phyloP scores from a whole-genome alignment of 2,113 vertebrate species.

The Peucedramus taeniatus region DNA sequence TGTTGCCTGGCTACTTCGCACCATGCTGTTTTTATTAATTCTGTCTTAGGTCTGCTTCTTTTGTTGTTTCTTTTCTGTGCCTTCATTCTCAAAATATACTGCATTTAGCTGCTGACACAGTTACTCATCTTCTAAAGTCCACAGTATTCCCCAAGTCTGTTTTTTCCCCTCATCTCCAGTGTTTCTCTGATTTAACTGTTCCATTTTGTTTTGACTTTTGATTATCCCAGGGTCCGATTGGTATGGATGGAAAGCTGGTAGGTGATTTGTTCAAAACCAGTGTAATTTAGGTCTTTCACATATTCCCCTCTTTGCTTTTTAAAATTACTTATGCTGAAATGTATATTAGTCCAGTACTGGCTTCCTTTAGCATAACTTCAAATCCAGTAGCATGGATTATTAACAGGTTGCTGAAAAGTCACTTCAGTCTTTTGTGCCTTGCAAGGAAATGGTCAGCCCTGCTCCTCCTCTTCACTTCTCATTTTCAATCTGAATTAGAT shows the following conservation, averaged over 20 bases:
- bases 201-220: conserved; percentile 59
- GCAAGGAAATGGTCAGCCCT: background rate
- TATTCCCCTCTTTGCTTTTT: background rate
- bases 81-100: conserved; percentile 30
- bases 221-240: conserved; percentile 57
- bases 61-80: conserved; percentile 63
- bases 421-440: background rate
- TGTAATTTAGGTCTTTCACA: background rate
- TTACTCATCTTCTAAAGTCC: background rate
- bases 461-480: background rate
- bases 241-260: conserved; percentile 67
- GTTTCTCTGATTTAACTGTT: conserved; percentile 60
- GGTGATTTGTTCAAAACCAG: conserved; percentile 33
- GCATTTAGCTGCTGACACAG: background rate
- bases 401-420: background rate
- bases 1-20: conserved; percentile 72
- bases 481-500: background rate
- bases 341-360: background rate
- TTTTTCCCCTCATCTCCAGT: background rate
- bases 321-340: background rate
- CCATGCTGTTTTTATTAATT: conserved; percentile 72
- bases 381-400: background rate
- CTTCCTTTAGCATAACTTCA: background rate
- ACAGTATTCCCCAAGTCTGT: background rate
- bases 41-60: conserved; percentile 56